Conservation (phyloP, 2,797 vertebrate genomes). For the Pygocentrus nattereri region DNA sequence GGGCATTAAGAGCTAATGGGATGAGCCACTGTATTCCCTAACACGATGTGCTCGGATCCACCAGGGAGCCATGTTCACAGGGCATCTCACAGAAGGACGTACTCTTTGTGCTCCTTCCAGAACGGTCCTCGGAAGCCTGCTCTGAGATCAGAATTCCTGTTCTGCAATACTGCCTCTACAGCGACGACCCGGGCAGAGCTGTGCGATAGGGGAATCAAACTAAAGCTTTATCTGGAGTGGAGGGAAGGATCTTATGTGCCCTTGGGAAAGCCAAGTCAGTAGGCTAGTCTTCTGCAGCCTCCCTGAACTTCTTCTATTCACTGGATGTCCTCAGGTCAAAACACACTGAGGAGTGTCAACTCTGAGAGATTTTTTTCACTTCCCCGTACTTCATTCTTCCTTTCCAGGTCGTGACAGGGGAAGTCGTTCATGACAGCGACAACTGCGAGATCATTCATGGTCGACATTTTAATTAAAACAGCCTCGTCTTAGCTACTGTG, state of each 20-base stretch:
- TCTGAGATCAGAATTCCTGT: slow-evolving; percentile 12
- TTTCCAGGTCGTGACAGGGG: slow-evolving; percentile 1
- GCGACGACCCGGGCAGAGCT: slow-evolving; percentile 6
- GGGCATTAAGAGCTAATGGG: slow-evolving; percentile 41
- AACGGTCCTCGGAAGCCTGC: not conserved
- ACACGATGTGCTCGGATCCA: slow-evolving; percentile 19
- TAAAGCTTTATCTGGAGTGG: slow-evolving; percentile 6
- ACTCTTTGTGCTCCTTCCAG: not conserved
- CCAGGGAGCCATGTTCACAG: not conserved
- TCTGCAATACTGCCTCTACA: not conserved
- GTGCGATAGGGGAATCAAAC: slow-evolving; percentile 17
- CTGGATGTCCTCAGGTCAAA: slow-evolving; percentile 13
- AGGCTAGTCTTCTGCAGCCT: slow-evolving; percentile 4
- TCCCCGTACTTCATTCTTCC: not conserved
- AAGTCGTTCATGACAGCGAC: not conserved
- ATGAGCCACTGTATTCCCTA: slow-evolving; percentile 40
- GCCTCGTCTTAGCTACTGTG: not conserved
- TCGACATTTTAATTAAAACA: slow-evolving; percentile 15
- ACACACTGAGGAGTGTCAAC: not conserved
- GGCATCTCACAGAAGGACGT: not conserved
- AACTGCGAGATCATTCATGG: not conserved
- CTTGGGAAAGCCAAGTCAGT: slow-evolving; percentile 11
- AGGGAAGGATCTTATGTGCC: slow-evolving; percentile 18
- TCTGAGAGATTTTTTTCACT: not conserved
- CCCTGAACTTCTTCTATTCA: not conserved